A percentile compares a stretch with the other conserved stretches of the same genome.
These are phyloP conservation scores for Cheilosia pagana DNA, from an alignment of 2,888 invertebrate genomes.

Conservation along the genomic window DNA sequence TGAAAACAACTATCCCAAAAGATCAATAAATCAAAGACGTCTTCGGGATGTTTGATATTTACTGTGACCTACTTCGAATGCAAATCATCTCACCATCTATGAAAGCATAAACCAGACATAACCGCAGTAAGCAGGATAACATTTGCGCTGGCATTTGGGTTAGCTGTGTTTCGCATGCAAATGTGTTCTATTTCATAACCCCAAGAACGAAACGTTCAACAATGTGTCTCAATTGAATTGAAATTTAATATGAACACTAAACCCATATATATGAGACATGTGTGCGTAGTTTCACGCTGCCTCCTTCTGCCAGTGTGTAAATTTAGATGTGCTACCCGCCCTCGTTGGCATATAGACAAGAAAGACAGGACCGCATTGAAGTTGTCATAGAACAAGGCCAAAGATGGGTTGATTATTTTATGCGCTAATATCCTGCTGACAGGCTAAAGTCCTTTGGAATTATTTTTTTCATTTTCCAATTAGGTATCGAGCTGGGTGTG, in stretches of 20 bases:
- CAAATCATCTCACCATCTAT: not conserved
- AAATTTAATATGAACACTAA: constrained; percentile 26
- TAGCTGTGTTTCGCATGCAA: not conserved
- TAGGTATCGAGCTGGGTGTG: too few species aligned
- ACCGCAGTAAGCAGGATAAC: too few species aligned
- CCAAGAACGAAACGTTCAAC: not conserved
- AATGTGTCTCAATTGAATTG: constrained; percentile 46
- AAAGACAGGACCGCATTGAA: not conserved
- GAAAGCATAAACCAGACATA: too few species aligned
- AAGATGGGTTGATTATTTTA: not conserved
- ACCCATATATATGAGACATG: not conserved
- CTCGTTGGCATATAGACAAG: not conserved
- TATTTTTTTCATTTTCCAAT: too few species aligned
- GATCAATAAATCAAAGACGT: too few species aligned
- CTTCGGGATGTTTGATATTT: too few species aligned
- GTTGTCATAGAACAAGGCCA: not conserved
- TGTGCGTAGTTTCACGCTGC: constrained; percentile 11
- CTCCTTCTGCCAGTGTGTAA: not conserved
- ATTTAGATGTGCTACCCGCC: not conserved
- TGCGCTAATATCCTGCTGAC: not conserved
- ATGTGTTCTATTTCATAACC: not conserved
- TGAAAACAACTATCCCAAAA: too few species aligned
- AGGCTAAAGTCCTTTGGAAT: not conserved
- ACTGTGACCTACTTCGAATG: too few species aligned
- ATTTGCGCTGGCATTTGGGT: not conserved